Conservation (phyloP, 2,113 vertebrate species). For the Paratilapia polleni region DNA sequence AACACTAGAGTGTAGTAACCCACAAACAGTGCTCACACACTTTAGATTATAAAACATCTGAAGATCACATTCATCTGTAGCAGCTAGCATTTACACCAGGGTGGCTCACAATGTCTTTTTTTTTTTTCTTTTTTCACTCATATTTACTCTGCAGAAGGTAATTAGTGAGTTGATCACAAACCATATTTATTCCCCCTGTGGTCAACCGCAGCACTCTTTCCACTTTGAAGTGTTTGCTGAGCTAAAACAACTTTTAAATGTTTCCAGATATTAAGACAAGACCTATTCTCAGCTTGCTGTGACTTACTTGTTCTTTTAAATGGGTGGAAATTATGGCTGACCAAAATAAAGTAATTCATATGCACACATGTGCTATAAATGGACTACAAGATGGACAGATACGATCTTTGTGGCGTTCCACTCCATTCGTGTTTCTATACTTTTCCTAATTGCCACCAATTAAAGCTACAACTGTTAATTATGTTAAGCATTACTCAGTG, state of each 20-base stretch:
- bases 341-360: conserved; percentile 58
- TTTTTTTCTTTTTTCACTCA: conserved; percentile 63
- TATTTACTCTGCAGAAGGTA: conserved; percentile 86
- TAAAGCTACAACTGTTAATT: conserved; percentile 43
- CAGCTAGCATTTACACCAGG: conserved; percentile 81
- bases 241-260: conserved; percentile 79
- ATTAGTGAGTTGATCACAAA: conserved; percentile 90
- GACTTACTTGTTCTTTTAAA: conserved; percentile 27
- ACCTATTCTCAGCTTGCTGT: conserved; percentile 57
- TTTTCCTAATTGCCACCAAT: conserved; percentile 48
- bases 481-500: conserved; percentile 51
- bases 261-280: conserved; percentile 80
- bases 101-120: conserved; percentile 64
- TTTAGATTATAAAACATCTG: conserved; percentile 46
- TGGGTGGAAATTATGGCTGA: conserved; percentile 46
- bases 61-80: conserved; percentile 60
- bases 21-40: conserved; percentile 39
- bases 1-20: conserved; percentile 48
- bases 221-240: conserved; percentile 83
- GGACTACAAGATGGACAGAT: conserved; percentile 34
- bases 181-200: conserved; percentile 85
- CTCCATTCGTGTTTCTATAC: conserved; percentile 36
- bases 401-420: conserved; percentile 42
- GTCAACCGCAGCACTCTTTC: conserved; percentile 84
- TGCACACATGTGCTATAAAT: conserved; percentile 48